phyloP scores from a whole-genome alignment of 2,888 invertebrate genomes.

The Cerceris rybyensis region DNA sequence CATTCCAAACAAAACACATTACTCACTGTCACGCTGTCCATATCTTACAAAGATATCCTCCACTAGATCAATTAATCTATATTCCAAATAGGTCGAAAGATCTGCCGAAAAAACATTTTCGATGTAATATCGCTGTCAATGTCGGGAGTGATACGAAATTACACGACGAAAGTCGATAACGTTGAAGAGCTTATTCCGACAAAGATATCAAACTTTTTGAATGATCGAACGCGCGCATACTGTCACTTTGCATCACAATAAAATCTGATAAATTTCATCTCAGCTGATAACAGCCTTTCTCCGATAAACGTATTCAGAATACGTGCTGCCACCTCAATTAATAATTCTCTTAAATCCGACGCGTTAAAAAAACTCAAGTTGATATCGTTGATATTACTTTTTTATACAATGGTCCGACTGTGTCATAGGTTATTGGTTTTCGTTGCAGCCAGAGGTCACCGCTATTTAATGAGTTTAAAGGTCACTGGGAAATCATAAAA shows the following conservation, averaged over 20 bases:
- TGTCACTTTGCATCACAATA: slow-evolving; percentile 22
- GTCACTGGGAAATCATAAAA: slow-evolving; percentile 18
- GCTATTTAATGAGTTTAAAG: slow-evolving; percentile 42
- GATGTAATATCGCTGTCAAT: slow-evolving; percentile 36
- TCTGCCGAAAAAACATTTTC: slow-evolving; percentile 55
- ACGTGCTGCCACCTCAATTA: slow-evolving; percentile 16
- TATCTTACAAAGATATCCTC: slow-evolving; percentile 37
- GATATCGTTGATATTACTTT: slow-evolving; percentile 25
- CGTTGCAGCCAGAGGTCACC: slow-evolving; percentile 33
- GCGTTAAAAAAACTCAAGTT: slow-evolving; percentile 5
- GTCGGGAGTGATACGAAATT: slow-evolving; percentile 9
- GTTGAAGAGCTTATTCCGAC: slow-evolving; percentile 20
- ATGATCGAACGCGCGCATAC: slow-evolving; percentile 5
- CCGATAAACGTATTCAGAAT: slow-evolving; percentile 5
- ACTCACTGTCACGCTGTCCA: slow-evolving; percentile 66
- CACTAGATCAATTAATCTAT: slow-evolving; percentile 47
- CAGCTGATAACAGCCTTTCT: not conserved
- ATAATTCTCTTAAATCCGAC: slow-evolving; percentile 8
- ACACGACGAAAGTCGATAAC: slow-evolving; percentile 6
- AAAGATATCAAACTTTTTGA: slow-evolving; percentile 12
- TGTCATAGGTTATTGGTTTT: slow-evolving; percentile 18
- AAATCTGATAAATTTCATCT: not conserved
- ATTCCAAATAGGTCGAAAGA: slow-evolving; percentile 32
- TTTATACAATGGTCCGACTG: slow-evolving; percentile 31
- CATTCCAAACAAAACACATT: slow-evolving; percentile 11